Evolutionary conservation across 2,888 invertebrate species (phyloP).

Genomic region (Idaea straminata): DNA sequence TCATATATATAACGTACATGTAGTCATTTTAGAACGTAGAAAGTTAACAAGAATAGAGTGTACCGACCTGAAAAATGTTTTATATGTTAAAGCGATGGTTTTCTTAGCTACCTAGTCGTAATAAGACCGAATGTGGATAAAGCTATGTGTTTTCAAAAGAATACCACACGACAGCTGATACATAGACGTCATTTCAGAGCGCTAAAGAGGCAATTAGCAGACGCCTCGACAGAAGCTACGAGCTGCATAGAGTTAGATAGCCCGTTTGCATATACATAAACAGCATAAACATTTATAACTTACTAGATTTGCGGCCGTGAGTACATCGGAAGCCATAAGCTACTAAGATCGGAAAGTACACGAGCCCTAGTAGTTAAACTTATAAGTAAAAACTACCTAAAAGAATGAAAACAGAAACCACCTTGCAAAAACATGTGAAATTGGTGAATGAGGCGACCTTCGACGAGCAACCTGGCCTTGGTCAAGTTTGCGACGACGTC

Average conservation of each 20-base stretch:
- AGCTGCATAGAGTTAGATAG: slow-evolving; percentile 25
- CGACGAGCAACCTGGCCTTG: background rate
- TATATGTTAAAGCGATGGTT: slow-evolving; percentile 17
- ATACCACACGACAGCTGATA: background rate
- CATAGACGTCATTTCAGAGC: background rate
- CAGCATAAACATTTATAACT: slow-evolving; percentile 24
- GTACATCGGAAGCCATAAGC: background rate
- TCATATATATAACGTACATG: slow-evolving; percentile 14
- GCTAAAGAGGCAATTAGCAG: background rate
- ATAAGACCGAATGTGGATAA: slow-evolving; percentile 18
- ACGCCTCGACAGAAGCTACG: background rate
- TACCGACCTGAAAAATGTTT: slow-evolving; percentile 22
- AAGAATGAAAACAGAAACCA: background rate
- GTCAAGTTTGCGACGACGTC: background rate
- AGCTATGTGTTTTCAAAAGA: slow-evolving; percentile 3
- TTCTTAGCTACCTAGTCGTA: slow-evolving; percentile 7
- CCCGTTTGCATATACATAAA: slow-evolving; percentile 15
- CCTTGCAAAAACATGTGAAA: background rate
- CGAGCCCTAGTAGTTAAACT: no score
- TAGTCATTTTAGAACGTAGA: background rate
- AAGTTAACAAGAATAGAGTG: background rate
- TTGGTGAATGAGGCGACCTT: background rate
- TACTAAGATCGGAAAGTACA: no score
- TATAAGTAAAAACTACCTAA: background rate
- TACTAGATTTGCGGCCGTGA: slow-evolving; percentile 7